phyloP scores from a whole-genome alignment of 2,797 vertebrate genomes.

The Pseudopleuronectes americanus region DNA sequence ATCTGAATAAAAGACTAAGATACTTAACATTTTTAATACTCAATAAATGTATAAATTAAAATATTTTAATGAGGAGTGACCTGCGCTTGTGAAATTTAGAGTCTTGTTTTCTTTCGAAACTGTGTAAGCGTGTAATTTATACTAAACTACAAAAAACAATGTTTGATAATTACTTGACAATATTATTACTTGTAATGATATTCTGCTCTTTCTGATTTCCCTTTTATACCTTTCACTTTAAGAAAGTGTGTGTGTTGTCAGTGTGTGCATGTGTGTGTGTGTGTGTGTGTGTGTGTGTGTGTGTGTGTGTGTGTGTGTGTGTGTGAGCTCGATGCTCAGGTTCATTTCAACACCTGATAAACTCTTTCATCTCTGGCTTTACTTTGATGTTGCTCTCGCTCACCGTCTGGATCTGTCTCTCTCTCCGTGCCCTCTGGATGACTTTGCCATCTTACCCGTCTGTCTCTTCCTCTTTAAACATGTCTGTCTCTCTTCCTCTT shows the following conservation, averaged over 20 bases:
- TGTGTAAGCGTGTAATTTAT: no score
- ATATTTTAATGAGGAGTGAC: no score
- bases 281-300: background rate
- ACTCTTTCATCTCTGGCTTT: slow-evolving; percentile 74
- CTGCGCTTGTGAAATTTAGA: no score
- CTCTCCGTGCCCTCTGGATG: slow-evolving; percentile 54
- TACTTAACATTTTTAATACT: no score
- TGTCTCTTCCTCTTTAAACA: slow-evolving; percentile 16
- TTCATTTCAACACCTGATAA: slow-evolving; percentile 80
- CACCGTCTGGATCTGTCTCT: slow-evolving; percentile 20
- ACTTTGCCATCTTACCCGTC: slow-evolving; percentile 52
- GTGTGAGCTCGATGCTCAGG: slow-evolving; percentile 64
- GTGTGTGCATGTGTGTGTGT: background rate
- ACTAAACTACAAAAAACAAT: no score
- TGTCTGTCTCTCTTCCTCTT: slow-evolving; percentile 8
- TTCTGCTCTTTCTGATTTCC: no score
- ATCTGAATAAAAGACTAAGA: background rate
- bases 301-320: slow-evolving; percentile 32
- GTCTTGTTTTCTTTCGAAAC: no score
- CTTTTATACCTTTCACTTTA: no score
- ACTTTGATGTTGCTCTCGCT: slow-evolving; percentile 73
- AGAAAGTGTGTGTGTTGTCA: no score
- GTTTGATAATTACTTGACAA: no score
- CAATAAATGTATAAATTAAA: no score
- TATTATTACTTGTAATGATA: no score